Percentiles rank a stretch among this genome's conserved stretches.
phyloP scores from a whole-genome alignment of 2,888 invertebrate species.

The Eulithis prunata region DNA sequence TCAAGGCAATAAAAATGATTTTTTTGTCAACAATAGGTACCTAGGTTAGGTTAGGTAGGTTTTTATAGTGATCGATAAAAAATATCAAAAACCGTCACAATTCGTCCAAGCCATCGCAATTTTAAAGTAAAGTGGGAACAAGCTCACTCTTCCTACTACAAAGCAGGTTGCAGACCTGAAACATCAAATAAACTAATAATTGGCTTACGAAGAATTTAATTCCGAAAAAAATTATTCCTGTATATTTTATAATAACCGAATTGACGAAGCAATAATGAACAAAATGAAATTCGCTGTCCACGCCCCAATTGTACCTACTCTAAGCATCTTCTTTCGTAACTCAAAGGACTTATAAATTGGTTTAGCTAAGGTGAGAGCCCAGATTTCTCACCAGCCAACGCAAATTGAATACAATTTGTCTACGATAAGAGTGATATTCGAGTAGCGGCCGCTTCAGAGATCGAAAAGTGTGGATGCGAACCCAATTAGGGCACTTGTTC shows the following conservation, averaged over 20 bases:
- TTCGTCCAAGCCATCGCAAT: no score
- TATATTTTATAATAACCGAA: slow-evolving; percentile 14
- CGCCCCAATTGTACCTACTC: slow-evolving; percentile 7
- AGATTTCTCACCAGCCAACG: slow-evolving; percentile 33
- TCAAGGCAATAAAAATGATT: no score
- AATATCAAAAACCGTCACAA: no score
- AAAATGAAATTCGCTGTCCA: slow-evolving; percentile 47
- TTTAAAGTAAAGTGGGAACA: no score
- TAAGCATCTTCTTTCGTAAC: slow-evolving; percentile 45
- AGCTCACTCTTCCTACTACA: no score
- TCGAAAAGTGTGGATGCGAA: slow-evolving; percentile 35
- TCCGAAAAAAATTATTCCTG: no score
- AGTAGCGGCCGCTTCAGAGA: slow-evolving; percentile 18
- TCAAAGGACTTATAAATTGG: slow-evolving; percentile 59
- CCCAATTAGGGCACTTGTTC: slow-evolving; percentile 61
- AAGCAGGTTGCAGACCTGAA: no score
- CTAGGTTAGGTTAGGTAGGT: no score
- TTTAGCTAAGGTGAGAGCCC: slow-evolving; percentile 52
- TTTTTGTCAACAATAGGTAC: no score
- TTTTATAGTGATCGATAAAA: no score
- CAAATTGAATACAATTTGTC: slow-evolving; percentile 41
- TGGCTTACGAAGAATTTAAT: no score
- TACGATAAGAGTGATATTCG: slow-evolving; percentile 39
- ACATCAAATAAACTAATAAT: no score
- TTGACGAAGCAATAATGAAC: slow-evolving; percentile 25